Percentiles rank a stretch among this genome's conserved stretches.
These are phyloP conservation scores for Peromyscus leucopus DNA, from an alignment of 2,113 vertebrate genomes.

Conservation along the genomic window DNA sequence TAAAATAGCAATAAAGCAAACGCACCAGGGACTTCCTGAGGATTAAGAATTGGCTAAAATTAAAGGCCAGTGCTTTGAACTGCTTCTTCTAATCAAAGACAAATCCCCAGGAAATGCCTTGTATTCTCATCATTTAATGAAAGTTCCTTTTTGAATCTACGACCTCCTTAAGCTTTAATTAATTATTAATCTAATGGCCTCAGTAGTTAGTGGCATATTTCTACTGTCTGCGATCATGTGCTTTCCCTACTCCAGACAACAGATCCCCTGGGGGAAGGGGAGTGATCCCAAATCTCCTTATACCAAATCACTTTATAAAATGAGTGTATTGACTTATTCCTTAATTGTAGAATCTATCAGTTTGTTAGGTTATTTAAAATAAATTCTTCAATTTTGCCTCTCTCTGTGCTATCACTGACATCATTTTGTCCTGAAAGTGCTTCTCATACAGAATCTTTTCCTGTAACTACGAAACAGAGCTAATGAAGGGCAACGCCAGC, in stretches of 20 bases:
- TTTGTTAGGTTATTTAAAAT: slow-evolving; percentile 3
- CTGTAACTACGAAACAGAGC: background rate
- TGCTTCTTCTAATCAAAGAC: slow-evolving; percentile 77
- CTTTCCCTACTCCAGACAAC: background rate
- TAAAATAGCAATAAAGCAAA: slow-evolving; percentile 72
- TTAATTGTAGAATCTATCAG: slow-evolving; percentile 10
- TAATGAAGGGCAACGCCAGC: background rate
- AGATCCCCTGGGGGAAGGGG: background rate
- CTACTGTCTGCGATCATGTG: background rate
- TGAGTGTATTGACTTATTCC: background rate
- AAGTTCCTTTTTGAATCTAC: slow-evolving; percentile 71
- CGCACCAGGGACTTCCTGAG: slow-evolving; percentile 73
- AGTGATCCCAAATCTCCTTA: background rate
- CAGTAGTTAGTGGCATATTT: slow-evolving; percentile 19
- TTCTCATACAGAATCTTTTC: background rate
- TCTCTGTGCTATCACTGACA: background rate
- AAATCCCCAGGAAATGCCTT: slow-evolving; percentile 83
- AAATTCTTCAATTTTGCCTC: background rate
- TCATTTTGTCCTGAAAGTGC: background rate
- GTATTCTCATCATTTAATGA: slow-evolving; percentile 66
- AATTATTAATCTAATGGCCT: slow-evolving; percentile 51
- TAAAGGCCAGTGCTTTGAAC: slow-evolving; percentile 76
- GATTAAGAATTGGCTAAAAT: slow-evolving; percentile 67
- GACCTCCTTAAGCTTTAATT: slow-evolving; percentile 62
- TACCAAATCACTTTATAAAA: background rate